These are phyloP conservation scores for Drosophila ambigua DNA, from an alignment of 1,140 invertebrate genomes.

Conservation along the genomic window DNA sequence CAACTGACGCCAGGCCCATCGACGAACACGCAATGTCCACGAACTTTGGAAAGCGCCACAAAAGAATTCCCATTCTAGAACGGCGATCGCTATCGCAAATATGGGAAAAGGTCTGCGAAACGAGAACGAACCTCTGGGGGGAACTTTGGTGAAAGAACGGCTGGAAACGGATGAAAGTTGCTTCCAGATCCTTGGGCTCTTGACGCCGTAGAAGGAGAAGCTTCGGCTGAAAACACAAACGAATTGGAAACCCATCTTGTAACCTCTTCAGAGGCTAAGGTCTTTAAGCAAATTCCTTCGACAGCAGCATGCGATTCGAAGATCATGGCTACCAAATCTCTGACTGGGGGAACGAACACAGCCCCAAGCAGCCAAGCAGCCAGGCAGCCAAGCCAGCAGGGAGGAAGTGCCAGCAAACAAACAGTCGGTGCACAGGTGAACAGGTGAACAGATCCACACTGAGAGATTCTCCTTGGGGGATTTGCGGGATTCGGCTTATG, in stretches of 20 bases:
- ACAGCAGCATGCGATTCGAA: conserved; percentile 2
- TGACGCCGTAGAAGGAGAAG: not conserved
- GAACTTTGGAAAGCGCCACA: conserved; percentile 27
- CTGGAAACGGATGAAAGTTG: no score
- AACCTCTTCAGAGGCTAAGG: no score
- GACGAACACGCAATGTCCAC: conserved; percentile 50
- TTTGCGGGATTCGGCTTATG: conserved; percentile 6
- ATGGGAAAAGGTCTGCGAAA: not conserved
- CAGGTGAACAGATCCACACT: conserved; percentile 10
- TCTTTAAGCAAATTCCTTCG: no score
- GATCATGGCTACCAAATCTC: conserved; percentile 11
- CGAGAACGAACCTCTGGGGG: no score
- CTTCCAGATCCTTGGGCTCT: not conserved
- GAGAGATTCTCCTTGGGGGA: conserved; percentile 23
- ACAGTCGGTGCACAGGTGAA: conserved; percentile 36
- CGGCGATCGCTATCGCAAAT: conserved; percentile 34
- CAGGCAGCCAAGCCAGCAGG: conserved; percentile 5
- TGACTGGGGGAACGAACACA: not conserved
- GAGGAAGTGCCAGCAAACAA: conserved; percentile 3
- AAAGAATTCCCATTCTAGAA: conserved; percentile 41
- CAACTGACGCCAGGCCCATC: conserved; percentile 60
- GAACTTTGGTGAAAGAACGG: no score
- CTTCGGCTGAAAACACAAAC: not conserved
- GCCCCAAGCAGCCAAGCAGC: not conserved
- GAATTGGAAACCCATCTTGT: no score